phyloP scores from a whole-genome alignment of 2,113 vertebrate species.

The Xiphophorus hellerii region DNA sequence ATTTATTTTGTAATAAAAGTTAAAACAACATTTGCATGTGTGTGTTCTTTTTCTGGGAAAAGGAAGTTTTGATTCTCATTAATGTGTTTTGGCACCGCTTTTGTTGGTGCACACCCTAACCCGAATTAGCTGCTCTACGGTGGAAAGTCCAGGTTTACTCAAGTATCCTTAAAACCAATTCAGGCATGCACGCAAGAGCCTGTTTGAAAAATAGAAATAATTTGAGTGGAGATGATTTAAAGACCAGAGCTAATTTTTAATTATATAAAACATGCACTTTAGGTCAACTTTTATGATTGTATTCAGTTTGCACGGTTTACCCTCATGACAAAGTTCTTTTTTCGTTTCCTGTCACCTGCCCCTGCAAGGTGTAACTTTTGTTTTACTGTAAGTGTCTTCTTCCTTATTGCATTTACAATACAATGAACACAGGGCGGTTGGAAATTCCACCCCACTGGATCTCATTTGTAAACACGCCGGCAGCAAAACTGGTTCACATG shows the following conservation, averaged over 20 bases:
- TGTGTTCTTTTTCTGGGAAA: conserved; percentile 21
- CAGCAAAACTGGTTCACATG: conserved; percentile 8
- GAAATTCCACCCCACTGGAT: conserved; percentile 60
- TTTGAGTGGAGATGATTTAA: neutral
- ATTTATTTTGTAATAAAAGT: conserved; percentile 75
- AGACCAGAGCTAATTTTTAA: neutral
- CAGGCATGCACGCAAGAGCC: neutral
- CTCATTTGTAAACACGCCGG: neutral
- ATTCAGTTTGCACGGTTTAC: neutral
- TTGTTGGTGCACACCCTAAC: neutral
- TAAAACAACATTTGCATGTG: conserved; percentile 6
- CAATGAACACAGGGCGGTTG: conserved; percentile 31
- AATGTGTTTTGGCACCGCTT: neutral
- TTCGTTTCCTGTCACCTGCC: conserved; percentile 37
- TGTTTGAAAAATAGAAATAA: neutral
- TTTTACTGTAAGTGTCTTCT: conserved; percentile 46
- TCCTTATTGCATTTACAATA: conserved; percentile 30
- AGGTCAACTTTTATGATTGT: neutral
- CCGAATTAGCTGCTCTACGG: neutral
- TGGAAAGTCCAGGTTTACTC: neutral
- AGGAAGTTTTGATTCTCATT: neutral
- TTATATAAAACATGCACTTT: neutral
- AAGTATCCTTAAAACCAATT: neutral
- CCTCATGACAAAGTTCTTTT: conserved; percentile 6
- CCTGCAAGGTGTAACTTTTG: conserved; percentile 29